Evolutionary conservation across 2,113 vertebrate genomes (phyloP), one percentile per base, ranked within the genome.

Genomic region (Pavo muticus): DNA sequence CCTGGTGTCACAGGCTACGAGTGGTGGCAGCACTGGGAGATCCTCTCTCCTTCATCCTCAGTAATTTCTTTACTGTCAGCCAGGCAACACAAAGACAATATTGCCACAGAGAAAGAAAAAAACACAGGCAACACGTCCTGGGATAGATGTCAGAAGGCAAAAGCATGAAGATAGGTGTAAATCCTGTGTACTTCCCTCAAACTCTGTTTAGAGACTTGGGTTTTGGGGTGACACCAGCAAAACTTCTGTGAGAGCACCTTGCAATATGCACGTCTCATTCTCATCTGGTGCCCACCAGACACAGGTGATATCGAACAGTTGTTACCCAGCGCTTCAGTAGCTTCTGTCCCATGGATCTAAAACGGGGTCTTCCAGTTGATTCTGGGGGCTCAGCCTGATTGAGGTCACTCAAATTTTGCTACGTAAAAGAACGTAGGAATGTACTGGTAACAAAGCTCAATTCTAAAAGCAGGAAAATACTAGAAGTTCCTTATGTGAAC

Each of bases 261-360:
- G 15, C 21, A 72, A 47, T 54, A 18, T 11, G 19, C 39, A 37
- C 0, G 0, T 29, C 70, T 65, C 0, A 0, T 44, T 60, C 73
- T 44, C 2, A 2, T 5, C 57, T 0, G 1, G 17, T 67, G 40
- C 44, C 57, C 47, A 32, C 47, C n/a, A 35, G 14, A 42, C 0
- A 1, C 4, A 54, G 29, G 74, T 87, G 42, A 74, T 30, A 37
- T 0, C 2, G 20, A 89, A 89, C 1, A 87, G 50, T 52, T 13
- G 25, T 44, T 65, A 61, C 16, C 2, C 0, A 0, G 11, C 6
- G 0, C 44, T 90, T 74, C 3, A 1, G 45, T 44, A 32, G 82
- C 45, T 48, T 71, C 56, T 79, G 35, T 25, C 16, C n/a, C 45
- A 32, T 2, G 21, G n/a, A 64, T 76, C 17, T 50, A 59, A 76